phyloP scores from a whole-genome alignment of 2,113 vertebrate species.

The Microcebus ravelobensis region DNA sequence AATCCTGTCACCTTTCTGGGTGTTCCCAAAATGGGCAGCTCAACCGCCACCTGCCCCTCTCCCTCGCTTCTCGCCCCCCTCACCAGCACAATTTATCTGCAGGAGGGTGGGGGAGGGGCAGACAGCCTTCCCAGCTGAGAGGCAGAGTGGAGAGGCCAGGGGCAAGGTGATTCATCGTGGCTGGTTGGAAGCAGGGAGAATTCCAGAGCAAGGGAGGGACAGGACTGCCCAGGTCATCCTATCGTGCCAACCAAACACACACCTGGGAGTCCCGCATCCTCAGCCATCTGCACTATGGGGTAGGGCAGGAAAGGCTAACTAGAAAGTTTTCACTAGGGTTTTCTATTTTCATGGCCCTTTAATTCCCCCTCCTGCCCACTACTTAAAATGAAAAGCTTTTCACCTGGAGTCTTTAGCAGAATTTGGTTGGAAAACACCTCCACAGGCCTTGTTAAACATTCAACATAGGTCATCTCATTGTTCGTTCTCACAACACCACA shows the following conservation, averaged over 20 bases:
- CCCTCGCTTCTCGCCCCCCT: background rate
- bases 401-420: background rate
- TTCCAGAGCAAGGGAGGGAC: slow-evolving; percentile 19
- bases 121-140: background rate
- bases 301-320: background rate
- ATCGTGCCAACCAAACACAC: background rate
- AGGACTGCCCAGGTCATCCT: background rate
- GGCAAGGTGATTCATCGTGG: slow-evolving; percentile 27
- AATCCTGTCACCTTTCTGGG: background rate
- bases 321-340: background rate
- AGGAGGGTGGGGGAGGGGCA: background rate
- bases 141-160: background rate
- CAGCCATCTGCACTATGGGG: background rate
- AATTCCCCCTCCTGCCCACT: background rate
- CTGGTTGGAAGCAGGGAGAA: background rate
- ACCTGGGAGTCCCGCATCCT: background rate
- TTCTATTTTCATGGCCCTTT: background rate
- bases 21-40: background rate
- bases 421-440: background rate
- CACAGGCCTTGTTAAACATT: background rate
- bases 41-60: background rate
- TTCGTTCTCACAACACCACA: background rate
- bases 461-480: background rate
- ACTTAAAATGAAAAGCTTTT: background rate
- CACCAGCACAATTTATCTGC: background rate